Percentiles rank a stretch among this genome's conserved stretches.
Evolutionary conservation across 2,888 invertebrate species (phyloP).

Genomic region (Drosophila kuntzei): DNA sequence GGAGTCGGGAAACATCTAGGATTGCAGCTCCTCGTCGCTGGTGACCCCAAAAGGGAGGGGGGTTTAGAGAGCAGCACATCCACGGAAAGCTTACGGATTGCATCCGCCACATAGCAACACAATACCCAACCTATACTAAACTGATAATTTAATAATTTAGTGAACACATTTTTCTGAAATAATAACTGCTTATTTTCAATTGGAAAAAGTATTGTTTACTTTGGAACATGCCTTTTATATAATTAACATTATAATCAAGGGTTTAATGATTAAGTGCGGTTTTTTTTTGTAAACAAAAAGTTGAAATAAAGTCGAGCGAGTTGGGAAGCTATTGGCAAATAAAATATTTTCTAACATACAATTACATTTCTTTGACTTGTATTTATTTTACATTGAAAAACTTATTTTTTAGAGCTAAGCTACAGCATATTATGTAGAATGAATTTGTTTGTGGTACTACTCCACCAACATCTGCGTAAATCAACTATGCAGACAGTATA

Average conservation of each 20-base stretch:
- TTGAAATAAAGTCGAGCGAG: neutral
- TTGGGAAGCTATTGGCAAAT: constrained; percentile 8
- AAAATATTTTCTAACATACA: constrained; percentile 20
- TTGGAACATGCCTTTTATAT: constrained; percentile 18
- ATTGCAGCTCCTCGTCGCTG: too few relatives aligned
- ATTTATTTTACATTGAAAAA: constrained; percentile 74
- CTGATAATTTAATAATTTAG: too few relatives aligned
- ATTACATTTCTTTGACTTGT: constrained; percentile 59
- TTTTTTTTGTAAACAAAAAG: neutral
- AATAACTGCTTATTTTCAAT: neutral
- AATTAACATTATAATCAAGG: constrained; percentile 3
- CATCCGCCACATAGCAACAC: too few relatives aligned
- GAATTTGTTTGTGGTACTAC: constrained; percentile 48
- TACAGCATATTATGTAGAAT: constrained; percentile 70
- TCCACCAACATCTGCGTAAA: constrained; percentile 56
- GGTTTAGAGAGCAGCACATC: too few relatives aligned
- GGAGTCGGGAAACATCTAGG: too few relatives aligned
- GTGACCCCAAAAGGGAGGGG: too few relatives aligned
- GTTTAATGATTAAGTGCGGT: neutral
- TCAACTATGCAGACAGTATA: constrained; percentile 61
- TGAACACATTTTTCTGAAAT: too few relatives aligned
- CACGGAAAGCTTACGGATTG: too few relatives aligned
- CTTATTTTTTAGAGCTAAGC: constrained; percentile 73
- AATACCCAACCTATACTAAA: too few relatives aligned
- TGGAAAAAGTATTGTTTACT: constrained; percentile 25